Base-by-base conservation (phyloP, 2,113 vertebrate species). In the Macroglossus sobrinus region DNA sequence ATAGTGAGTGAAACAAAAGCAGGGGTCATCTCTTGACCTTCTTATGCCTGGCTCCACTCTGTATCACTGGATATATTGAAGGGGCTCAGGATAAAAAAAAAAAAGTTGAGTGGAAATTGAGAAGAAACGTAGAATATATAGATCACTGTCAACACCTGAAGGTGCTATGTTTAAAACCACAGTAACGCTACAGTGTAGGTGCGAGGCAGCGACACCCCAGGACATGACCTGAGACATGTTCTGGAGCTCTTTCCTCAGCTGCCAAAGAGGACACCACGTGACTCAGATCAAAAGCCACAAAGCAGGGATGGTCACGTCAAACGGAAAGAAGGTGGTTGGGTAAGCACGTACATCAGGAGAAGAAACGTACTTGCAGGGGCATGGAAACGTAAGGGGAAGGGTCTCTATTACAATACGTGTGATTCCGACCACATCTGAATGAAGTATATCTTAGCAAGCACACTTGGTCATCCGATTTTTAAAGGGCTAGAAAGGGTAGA, bases 1-100 rank as follows among this genome's bases (percentile, higher is more conserved):
- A 1, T 1, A 1, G 14, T 28, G 4, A 61, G n/a, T 1, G 1
- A 47, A 33, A 35, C 16, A 33, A 30, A 45, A 89, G n/a, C 45
- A 19, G 13, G 3, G 13, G 7, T 4, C 57, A 50, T 2, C 26
- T 76, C 50, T 24, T 13, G 7, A n/a, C 64, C 4, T 81, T 40
- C 38, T 71, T 22, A 24, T n/a, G 16, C 33, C 55, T n/a, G 33
- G 35, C 3, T 26, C 59, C 38, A 72, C 63, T 64, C 91, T 45
- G 47, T 21, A 33, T 24, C 30, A 75, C 35, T 8, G 45, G 7
- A 63, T 35, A 50, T 7, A 75, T 0, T 5, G 35, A 43, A 74
- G 16, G n/a, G 13, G 43, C 24, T 63, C 35, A 55, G 68, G 28
- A 78, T 53, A 82, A 61, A 63, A 63, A 55, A 3, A 28, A 64